phyloP scores from a whole-genome alignment of 2,888 invertebrate genomes.

The Adelphocoris suturalis region DNA sequence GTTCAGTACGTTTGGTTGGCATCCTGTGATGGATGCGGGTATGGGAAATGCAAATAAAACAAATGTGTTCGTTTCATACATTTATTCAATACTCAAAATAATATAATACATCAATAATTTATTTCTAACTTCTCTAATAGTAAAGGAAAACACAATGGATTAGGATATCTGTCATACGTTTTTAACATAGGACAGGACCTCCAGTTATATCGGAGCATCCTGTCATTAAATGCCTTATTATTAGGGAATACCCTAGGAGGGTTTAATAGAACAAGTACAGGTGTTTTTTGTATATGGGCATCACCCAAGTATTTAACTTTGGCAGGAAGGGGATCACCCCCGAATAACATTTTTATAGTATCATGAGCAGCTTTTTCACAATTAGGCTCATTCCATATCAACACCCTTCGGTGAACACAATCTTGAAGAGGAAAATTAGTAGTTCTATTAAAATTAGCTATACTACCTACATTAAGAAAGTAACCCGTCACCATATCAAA shows the following conservation, averaged over 20 bases:
- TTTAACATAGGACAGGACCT: conserved; percentile 1
- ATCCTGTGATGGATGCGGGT: too few relatives aligned
- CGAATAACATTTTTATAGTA: not conserved
- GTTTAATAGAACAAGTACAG: conserved; percentile 2
- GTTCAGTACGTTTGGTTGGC: too few relatives aligned
- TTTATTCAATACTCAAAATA: not conserved
- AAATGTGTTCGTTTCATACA: not conserved
- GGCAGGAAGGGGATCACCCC: not conserved
- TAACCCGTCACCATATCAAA: not conserved
- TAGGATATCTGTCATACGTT: not conserved
- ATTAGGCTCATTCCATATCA: not conserved
- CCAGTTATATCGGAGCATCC: not conserved
- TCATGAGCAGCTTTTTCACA: not conserved
- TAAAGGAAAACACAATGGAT: not conserved
- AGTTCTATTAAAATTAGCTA: not conserved
- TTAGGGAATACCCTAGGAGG: not conserved
- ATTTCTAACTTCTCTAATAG: not conserved
- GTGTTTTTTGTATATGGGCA: not conserved
- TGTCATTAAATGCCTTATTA: not conserved
- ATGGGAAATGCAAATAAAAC: too few relatives aligned
- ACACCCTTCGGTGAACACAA: not conserved
- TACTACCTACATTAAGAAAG: not conserved
- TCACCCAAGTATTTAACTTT: not conserved
- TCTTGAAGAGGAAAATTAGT: not conserved
- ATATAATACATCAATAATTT: not conserved